phyloP scores from a whole-genome alignment of 2,888 invertebrate species.

The Steinernema carpocapsae region DNA sequence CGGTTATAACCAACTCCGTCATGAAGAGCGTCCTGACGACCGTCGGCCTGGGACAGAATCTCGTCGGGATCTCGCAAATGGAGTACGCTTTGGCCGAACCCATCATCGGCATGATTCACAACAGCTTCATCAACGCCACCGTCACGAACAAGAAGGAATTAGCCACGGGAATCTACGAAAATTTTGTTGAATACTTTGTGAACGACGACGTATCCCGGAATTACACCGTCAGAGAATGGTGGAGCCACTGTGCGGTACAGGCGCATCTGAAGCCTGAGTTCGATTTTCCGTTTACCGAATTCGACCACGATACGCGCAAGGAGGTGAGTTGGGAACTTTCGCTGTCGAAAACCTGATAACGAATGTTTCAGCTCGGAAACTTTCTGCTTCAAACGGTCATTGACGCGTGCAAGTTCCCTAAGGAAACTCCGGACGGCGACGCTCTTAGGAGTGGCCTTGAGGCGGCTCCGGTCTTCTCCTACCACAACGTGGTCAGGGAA shows the following conservation, averaged over 20 bases:
- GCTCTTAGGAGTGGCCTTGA: slow-evolving; percentile 26
- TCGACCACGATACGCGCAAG: neutral
- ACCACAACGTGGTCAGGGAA: slow-evolving; percentile 53
- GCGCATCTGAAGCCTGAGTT: slow-evolving; percentile 47
- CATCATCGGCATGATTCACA: slow-evolving; percentile 7
- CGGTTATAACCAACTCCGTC: slow-evolving; percentile 44
- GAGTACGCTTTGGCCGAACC: slow-evolving; percentile 26
- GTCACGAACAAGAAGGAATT: slow-evolving; percentile 41
- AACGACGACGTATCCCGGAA: slow-evolving; percentile 50
- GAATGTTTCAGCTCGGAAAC: slow-evolving; percentile 46
- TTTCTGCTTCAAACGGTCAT: slow-evolving; percentile 50
- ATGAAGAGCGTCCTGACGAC: slow-evolving; percentile 48
- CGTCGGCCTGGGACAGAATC: slow-evolving; percentile 57
- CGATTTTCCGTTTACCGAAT: slow-evolving; percentile 44
- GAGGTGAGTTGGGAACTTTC: too few species aligned
- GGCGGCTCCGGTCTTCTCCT: slow-evolving; percentile 49
- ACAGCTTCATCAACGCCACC: neutral
- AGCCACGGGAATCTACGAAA: slow-evolving; percentile 48
- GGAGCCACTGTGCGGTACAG: slow-evolving; percentile 52
- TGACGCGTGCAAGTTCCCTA: slow-evolving; percentile 52
- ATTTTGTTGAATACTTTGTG: slow-evolving; percentile 53
- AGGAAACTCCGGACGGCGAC: slow-evolving; percentile 32
- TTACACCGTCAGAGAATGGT: slow-evolving; percentile 63
- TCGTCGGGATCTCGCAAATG: slow-evolving; percentile 47
- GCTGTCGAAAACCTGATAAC: too few species aligned